phyloP scores from a whole-genome alignment of 1,140 invertebrate species.

The Andrena cerasifolii region DNA sequence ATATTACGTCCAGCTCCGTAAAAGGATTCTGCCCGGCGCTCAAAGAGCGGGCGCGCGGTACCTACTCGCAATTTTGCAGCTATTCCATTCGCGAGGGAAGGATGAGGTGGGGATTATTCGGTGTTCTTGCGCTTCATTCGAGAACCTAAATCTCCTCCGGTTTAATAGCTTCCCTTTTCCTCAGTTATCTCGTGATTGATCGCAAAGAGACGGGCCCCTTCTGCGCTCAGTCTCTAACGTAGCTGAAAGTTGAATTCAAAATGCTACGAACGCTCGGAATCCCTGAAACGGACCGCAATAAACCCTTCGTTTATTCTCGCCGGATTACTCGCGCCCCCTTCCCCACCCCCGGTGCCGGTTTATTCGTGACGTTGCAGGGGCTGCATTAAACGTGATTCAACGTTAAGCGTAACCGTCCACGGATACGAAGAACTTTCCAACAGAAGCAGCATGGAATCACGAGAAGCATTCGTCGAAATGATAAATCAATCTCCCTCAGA shows the following conservation, averaged over 20 bases:
- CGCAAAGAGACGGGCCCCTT: constrained; percentile 34
- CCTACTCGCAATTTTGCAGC: constrained; percentile 37
- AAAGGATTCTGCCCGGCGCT: background rate
- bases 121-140: constrained; percentile 48
- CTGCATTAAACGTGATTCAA: constrained; percentile 38
- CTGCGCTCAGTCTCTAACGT: constrained; percentile 21
- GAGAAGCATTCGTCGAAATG: background rate
- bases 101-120: constrained; percentile 41
- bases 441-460: background rate
- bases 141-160: constrained; percentile 47
- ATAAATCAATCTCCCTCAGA: background rate
- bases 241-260: constrained; percentile 52
- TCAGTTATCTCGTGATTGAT: constrained; percentile 50
- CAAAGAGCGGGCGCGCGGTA: constrained; percentile 2
- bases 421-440: background rate
- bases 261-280: constrained; percentile 38
- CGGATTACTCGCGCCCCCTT: constrained; percentile 26
- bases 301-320: constrained; percentile 45
- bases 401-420: constrained; percentile 31
- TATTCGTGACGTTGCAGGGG: background rate
- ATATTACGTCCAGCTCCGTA: constrained; percentile 2
- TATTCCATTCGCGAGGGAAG: constrained; percentile 32
- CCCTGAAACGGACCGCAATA: constrained; percentile 34
- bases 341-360: background rate
- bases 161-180: constrained; percentile 52